Base-by-base conservation (phyloP, 2,113 vertebrate genomes). In the Collichthys lucidus region DNA sequence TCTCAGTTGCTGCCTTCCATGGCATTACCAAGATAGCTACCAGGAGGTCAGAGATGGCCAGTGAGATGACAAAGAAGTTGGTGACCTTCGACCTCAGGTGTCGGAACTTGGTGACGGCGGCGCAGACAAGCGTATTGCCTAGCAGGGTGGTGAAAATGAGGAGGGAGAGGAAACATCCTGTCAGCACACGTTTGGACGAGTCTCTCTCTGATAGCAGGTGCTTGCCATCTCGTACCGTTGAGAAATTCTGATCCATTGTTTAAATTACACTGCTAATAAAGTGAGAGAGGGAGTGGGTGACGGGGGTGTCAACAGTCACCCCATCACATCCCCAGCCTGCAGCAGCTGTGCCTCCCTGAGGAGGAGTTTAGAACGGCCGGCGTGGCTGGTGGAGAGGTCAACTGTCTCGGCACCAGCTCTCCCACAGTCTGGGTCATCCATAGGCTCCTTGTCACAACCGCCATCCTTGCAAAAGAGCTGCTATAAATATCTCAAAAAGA, bases 1-100 rank as follows among this genome's bases (percentile, higher is more conserved):
- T 98, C 91, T 99, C 98, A 0, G 97, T 96, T 24, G 98, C 97
- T 0, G 98, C 98, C 90, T 99, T 99, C 98, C 98, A 99, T 1
- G 98, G 98, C 98, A 99, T 99, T 49, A 99, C 98, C 95, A 99
- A 84, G 71, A 99, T 96, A 0, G 98, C 98, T 60, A 99, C 98
- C 81, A 99, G 89, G 31, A 99, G 96, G 85, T 99, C 98, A 0
- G 98, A 99, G 70, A 99, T 98, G 0, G 98, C 98, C 93, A 99
- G 92, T 16, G 98, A 99, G 91, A 99, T 99, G 85, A 99, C 98
- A 42, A 99, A 99, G 80, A 99, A 98, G 95, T 99, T 99, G 86
- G 98, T 99, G 92, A 99, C 98, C 94, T 99, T 99, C 61, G 98
- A 98, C 86, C 98, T 95, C 89, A 99, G 95, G 92, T 99, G 98